Percentiles rank a stretch among this genome's conserved stretches.
These are phyloP conservation scores for Euleptes europaea DNA, from an alignment of 2,113 vertebrate species.

Conservation along the genomic window DNA sequence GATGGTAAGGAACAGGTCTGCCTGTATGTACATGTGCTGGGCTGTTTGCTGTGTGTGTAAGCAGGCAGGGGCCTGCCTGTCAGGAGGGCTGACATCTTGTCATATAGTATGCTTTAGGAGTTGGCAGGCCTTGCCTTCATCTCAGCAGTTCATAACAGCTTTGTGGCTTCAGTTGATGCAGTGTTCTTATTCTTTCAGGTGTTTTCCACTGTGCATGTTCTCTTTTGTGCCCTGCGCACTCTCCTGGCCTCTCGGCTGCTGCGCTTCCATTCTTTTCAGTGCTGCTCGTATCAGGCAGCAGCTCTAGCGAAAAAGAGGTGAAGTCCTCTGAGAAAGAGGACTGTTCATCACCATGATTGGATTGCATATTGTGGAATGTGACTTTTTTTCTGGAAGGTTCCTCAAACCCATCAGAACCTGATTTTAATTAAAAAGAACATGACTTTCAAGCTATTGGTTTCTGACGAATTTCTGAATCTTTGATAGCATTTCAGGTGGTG, in stretches of 20 bases:
- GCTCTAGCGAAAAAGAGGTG: not conserved
- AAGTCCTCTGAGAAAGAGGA: not conserved
- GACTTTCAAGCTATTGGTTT: not conserved
- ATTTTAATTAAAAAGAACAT: not conserved
- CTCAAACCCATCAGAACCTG: not conserved
- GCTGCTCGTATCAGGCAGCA: not conserved
- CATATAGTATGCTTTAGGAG: rapidly evolving
- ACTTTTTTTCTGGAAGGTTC: not conserved
- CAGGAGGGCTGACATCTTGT: slow-evolving; percentile 4
- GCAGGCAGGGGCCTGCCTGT: not conserved
- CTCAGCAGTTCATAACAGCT: not conserved
- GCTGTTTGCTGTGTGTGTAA: not conserved
- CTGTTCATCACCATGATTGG: not conserved
- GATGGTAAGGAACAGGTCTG: slow-evolving; percentile 11
- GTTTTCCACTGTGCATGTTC: not conserved
- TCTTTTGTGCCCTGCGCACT: not conserved
- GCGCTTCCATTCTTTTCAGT: too few relatives aligned
- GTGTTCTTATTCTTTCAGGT: not conserved
- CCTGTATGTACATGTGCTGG: not conserved
- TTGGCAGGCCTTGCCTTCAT: not conserved
- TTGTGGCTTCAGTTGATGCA: not conserved
- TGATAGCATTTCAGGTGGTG: not conserved
- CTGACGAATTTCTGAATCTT: not conserved
- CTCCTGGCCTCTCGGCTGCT: not conserved
- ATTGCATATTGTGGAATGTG: not conserved